Evolutionary conservation across 2,113 vertebrate genomes (phyloP).

Genomic region (Anser cygnoides): DNA sequence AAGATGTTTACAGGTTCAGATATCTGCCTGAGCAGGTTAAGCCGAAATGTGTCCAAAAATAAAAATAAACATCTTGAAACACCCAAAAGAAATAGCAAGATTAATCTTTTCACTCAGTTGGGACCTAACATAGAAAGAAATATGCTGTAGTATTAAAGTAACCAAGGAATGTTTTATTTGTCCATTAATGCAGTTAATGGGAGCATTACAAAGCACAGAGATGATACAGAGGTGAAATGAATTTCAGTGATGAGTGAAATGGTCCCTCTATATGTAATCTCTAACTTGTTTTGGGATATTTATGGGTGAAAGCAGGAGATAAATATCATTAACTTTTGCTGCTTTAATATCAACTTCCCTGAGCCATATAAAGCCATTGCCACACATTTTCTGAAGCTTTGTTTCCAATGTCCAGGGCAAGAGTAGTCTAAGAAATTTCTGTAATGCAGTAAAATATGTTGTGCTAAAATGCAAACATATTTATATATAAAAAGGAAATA

Average conservation of each 20-base stretch:
- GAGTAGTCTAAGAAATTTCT: neutral
- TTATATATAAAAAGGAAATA: neutral
- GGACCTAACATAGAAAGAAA: neutral
- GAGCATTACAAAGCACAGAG: neutral
- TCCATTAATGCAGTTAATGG: neutral
- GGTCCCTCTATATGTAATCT: neutral
- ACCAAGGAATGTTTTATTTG: conserved; percentile 21
- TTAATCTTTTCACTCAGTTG: neutral
- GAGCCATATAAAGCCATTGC: neutral
- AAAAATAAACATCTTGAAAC: neutral
- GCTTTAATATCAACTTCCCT: neutral
- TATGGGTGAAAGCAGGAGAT: neutral
- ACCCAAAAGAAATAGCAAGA: neutral
- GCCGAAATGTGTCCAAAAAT: neutral
- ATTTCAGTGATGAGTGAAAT: conserved; percentile 30
- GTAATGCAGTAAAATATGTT: neutral
- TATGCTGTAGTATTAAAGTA: neutral
- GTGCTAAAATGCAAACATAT: neutral
- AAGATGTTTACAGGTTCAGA: neutral
- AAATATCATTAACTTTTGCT: conserved; percentile 16
- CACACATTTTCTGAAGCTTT: neutral
- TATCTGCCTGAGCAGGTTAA: neutral
- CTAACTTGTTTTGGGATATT: neutral
- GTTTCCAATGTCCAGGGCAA: neutral
- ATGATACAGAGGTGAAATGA: conserved; percentile 15